Evolutionary conservation across 1,140 invertebrate genomes (phyloP).

Genomic region (Colletes gigas): DNA sequence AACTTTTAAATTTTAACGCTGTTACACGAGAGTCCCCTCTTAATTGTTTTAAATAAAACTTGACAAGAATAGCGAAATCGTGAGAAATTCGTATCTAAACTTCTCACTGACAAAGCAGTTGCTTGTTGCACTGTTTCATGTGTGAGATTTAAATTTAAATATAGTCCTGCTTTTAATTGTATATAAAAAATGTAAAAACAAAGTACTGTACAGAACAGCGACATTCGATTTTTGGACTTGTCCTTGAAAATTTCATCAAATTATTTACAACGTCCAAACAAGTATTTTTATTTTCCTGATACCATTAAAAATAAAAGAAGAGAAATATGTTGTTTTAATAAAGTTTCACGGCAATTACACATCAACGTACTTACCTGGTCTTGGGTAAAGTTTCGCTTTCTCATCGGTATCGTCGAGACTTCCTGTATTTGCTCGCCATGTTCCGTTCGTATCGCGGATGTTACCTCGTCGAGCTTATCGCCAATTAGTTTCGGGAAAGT

Average conservation of each 20-base stretch:
- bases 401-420: background rate
- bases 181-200: background rate
- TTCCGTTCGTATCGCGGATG: background rate
- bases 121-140: too few species aligned
- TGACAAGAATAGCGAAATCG: too few species aligned
- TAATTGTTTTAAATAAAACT: too few species aligned
- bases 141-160: background rate
- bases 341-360: background rate
- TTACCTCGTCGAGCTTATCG: background rate
- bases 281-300: background rate
- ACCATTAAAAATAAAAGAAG: background rate
- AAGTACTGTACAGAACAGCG: too few species aligned
- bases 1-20: too few species aligned
- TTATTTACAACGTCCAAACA: too few species aligned
- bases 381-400: conserved; percentile 3
- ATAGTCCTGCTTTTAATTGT: background rate
- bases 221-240: too few species aligned
- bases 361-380: conserved; percentile 29
- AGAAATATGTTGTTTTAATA: background rate
- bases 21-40: too few species aligned
- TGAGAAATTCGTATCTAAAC: too few species aligned
- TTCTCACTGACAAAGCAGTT: too few species aligned
- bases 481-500: background rate
- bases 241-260: background rate
- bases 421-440: background rate